Evolutionary conservation across 2,113 vertebrate species (phyloP), one percentile per base, ranked within the genome.

Genomic region (Austrofundulus limnaeus): DNA sequence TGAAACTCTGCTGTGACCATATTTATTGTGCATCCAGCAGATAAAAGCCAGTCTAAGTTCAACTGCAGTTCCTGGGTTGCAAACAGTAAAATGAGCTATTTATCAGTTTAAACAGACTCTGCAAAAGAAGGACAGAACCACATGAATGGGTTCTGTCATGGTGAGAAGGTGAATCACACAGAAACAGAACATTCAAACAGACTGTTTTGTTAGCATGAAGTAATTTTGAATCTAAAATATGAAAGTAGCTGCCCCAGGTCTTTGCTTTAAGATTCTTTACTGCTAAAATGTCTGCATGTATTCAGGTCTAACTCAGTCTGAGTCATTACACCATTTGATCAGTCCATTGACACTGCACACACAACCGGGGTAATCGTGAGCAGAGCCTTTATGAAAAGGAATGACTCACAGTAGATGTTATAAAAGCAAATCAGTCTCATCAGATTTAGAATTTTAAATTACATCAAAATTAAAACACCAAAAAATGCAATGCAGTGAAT

Each of bases 81-180:
- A 52, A 28, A 61, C 21, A n/a, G 45, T 74, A 46, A 56, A 66
- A n/a, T n/a, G n/a, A n/a, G n/a, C n/a, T n/a, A n/a, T n/a, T n/a
- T n/a, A 60, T 77, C 74, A 76, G 54, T 54, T 75, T 54, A 52
- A 78, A 57, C 57, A 81, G 61, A 55, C 47, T 68, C 34, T 13
- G 38, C 42, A 52, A 75, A 55, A 11, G 23, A 34, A 61, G 10
- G 23, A 61, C n/a, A 41, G 25, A 69, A 42, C 20, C 37, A n/a
- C 79, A 70, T 75, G 58, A 73, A 70, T 49, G 48, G 42, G 38
- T 19, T 21, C 51, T 49, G 25, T 73, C 25, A n/a, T 51, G 45
- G 38, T 41, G 37, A 51, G 63, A 49, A 38, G 43, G 51, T 54
- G 48, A 74, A 71, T 50, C n/a, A 53, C 53, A n/a, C 37, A 31